A percentile compares a stretch with the other conserved stretches of the same genome.
These are phyloP conservation scores for Dolichomitus sp. DNA, from an alignment of 2,888 invertebrate genomes.

Conservation along the genomic window DNA sequence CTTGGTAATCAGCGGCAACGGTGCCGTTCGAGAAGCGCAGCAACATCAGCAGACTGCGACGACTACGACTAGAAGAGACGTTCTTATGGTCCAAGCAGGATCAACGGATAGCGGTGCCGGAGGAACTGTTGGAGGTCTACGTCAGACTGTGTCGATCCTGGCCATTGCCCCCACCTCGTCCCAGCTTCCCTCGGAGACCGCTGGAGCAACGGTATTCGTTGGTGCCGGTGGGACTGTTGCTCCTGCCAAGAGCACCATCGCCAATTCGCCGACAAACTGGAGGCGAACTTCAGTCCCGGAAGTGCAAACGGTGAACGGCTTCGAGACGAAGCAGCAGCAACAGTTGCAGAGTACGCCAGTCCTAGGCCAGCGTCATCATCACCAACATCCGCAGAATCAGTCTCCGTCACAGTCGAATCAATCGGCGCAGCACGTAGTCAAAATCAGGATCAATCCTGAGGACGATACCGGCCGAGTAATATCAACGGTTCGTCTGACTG, in stretches of 20 bases:
- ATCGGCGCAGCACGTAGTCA: constrained; percentile 89
- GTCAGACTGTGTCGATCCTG: constrained; percentile 82
- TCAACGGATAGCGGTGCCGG: constrained; percentile 71
- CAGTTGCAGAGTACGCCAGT: constrained; percentile 58
- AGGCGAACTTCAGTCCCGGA: constrained; percentile 80
- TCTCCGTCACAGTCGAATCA: constrained; percentile 63
- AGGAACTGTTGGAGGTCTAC: constrained; percentile 72
- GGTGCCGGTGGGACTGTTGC: constrained; percentile 77
- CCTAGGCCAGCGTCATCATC: constrained; percentile 65
- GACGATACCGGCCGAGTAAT: constrained; percentile 86
- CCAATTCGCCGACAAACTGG: constrained; percentile 82
- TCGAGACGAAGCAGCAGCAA: constrained; percentile 71
- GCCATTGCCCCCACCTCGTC: constrained; percentile 78
- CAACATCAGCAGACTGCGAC: constrained; percentile 8
- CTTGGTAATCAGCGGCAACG: constrained; percentile 22
- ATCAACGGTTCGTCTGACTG: constrained; percentile 79
- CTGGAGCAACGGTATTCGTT: constrained; percentile 87
- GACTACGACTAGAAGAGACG: constrained; percentile 49
- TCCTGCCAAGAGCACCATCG: constrained; percentile 57
- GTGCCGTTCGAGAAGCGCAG: constrained; percentile 25
- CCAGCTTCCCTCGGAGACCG: constrained; percentile 75
- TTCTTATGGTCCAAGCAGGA: constrained; percentile 57
- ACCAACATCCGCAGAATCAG: constrained; percentile 83
- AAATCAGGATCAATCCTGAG: constrained; percentile 91
- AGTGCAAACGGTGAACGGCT: constrained; percentile 79